Base-by-base conservation (phyloP, 2,888 invertebrate species). In the Drosophila tripunctata region DNA sequence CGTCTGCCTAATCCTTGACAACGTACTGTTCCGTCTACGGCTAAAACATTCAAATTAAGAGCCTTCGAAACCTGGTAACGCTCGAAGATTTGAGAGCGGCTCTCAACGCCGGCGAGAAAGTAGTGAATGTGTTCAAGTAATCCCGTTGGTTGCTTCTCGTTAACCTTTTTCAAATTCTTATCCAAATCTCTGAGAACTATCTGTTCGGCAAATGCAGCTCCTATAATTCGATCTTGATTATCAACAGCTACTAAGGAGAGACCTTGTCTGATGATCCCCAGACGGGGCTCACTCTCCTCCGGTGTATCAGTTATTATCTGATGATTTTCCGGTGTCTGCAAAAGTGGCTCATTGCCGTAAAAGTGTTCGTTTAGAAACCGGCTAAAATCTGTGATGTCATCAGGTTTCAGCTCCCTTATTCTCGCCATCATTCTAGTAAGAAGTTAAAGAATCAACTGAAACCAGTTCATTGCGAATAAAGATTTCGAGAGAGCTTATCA, bases 61-160 rank as follows among this genome's bases (percentile, higher is more conserved):
- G 67, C 44, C 22, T 63, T 74, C 4, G 65, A 21, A 3, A 84
- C 62, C 1, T 68, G 58, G 14, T 71, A 88, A 10, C 60, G 74
- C 27, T 74, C 33, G 60, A 52, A 86, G 2, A 87, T 40, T 15
- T 78, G 52, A 0, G 89, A 75, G n/a, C 67, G 67, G 2, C 33
- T 43, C 27, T 89, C 88, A 10, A 89, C 15, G 4, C 54, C 36
- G 2, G 84, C 58, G 1, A 89, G 66, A 6, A 89, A 72, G 40
- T 27, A 67, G 30, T 83, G 54, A 15, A 74, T 43, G 8, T 84
- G 82, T 4, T 71, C 61, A 64, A 78, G 30, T 61, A 87, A 33
- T 3, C 31, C 30, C 8, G 35, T 41, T 6, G 43, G 61, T 19
- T 51, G 41, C 21, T 47, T 44, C 12, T 48, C 56, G 4, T 64